Evolutionary conservation across 2,888 invertebrate genomes (phyloP).

Genomic region (Meiosimyza decipiens): DNA sequence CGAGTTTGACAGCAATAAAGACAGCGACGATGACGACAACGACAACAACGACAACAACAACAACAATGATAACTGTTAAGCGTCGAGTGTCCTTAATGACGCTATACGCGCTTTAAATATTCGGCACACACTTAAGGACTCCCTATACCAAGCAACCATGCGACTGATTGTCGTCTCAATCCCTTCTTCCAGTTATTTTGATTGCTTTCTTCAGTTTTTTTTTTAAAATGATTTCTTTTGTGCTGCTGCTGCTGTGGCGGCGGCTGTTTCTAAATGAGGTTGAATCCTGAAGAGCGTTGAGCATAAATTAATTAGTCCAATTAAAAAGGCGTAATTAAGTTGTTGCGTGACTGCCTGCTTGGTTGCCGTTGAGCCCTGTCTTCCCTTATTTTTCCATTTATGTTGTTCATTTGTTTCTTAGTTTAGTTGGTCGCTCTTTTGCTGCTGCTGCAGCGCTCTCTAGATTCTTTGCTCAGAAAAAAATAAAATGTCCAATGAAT

Average conservation of each 20-base stretch:
- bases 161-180: too few species aligned
- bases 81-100: neutral
- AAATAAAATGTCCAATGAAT: neutral
- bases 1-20: neutral
- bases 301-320: conserved; percentile 67
- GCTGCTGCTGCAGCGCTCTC: too few species aligned
- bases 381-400: conserved; percentile 9
- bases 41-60: neutral
- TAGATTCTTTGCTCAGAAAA: too few species aligned
- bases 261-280: conserved; percentile 1
- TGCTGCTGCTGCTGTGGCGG: too few species aligned
- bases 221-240: too few species aligned
- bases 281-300: conserved; percentile 57
- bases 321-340: conserved; percentile 66
- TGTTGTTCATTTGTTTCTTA: neutral
- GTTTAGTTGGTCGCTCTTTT: too few species aligned
- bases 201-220: too few species aligned
- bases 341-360: conserved; percentile 58
- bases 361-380: conserved; percentile 20
- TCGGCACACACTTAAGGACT: conserved; percentile 12
- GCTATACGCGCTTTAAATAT: conserved; percentile 2
- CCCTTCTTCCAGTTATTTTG: too few species aligned
- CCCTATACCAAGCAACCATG: neutral
- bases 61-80: neutral
- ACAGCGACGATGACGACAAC: neutral